Base-by-base conservation (phyloP, 1,140 invertebrate species). In the Calliopsis andreniformis region DNA sequence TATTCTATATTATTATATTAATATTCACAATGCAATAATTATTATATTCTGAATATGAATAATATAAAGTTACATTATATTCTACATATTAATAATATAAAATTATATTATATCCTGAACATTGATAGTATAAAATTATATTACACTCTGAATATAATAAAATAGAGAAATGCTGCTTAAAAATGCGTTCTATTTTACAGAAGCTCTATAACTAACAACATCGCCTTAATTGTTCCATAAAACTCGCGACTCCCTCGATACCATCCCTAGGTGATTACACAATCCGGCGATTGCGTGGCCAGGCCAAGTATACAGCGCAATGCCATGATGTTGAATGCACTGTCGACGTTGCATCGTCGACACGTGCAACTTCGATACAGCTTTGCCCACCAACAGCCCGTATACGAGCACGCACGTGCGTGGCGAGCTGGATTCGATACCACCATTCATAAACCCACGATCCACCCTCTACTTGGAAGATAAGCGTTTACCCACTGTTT, bases 391-490 rank as follows among this genome's bases (percentile, higher is more conserved):
- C n/a, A 58, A n/a, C 30, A 39, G 56, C 18, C 10, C 39, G 30
- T 16, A 35, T 28, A 56, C 39, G 25, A 3, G 18, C 28, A 66
- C 58, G 69, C 69, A 71, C 58, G 58, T 39, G 56, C 56, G 56
- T 71, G 43, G 18, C 43, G 43, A 7, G n/a, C 20, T 14, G 18
- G 32, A 35, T 39, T 70, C 55, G 20, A 6, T 16, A 20, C 32
- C 25, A 58, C 43, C 69, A 71, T 71, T 71, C 69, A 71, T 62
- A 18, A 49, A 28, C 43, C 16, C 32, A 35, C 18, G 55, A 56
- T 32, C 14, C 30, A n/a, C 10, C 30, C 18, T 32, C 16, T 14
- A 16, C 32, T 30, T 18, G 16, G 6, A 10, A 35, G 30, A 56
- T 35, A 7, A 32, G 30, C 2, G n/a, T 56, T 35, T n/a, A n/a